A percentile compares a stretch with the other conserved stretches of the same genome.
phyloP scores from a whole-genome alignment of 2,113 vertebrate genomes.

The Trichomycterus rosablanca region DNA sequence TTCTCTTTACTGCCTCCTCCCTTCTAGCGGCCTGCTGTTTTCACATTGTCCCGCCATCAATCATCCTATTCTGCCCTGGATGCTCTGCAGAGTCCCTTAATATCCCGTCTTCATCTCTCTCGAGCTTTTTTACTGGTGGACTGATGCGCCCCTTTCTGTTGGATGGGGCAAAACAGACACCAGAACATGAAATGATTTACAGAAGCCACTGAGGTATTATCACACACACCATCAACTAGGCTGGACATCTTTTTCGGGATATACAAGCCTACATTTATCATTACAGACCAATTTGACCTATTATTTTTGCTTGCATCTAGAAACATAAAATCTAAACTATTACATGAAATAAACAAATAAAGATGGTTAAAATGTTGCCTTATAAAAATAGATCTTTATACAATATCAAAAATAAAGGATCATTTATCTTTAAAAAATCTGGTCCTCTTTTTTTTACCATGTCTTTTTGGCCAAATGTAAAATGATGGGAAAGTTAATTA shows the following conservation, averaged over 20 bases:
- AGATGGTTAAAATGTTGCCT: no score
- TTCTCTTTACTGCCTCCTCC: constrained; percentile 85
- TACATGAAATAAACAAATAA: no score
- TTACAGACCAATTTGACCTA: no score
- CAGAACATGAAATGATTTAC: constrained; percentile 45
- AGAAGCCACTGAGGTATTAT: constrained; percentile 33
- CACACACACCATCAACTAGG: constrained; percentile 15
- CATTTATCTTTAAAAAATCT: no score
- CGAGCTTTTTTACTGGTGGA: constrained; percentile 72
- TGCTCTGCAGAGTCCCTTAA: constrained; percentile 95
- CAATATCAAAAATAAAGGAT: no score
- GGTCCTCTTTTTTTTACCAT: no score
- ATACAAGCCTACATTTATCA: no score
- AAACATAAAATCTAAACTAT: no score
- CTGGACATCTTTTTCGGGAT: not conserved
- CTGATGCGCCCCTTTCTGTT: constrained; percentile 81
- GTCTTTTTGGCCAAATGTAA: no score
- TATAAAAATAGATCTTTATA: no score
- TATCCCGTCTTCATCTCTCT: constrained; percentile 94
- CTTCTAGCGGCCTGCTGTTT: constrained; percentile 87
- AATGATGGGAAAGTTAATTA: no score
- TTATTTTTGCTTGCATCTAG: no score
- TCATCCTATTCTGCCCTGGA: constrained; percentile 88
- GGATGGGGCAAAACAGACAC: constrained; percentile 61
- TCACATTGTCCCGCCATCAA: constrained; percentile 94